These are phyloP conservation scores for Anguilla marmorata DNA, from an alignment of 2,797 vertebrate genomes.

Conservation along the genomic window DNA sequence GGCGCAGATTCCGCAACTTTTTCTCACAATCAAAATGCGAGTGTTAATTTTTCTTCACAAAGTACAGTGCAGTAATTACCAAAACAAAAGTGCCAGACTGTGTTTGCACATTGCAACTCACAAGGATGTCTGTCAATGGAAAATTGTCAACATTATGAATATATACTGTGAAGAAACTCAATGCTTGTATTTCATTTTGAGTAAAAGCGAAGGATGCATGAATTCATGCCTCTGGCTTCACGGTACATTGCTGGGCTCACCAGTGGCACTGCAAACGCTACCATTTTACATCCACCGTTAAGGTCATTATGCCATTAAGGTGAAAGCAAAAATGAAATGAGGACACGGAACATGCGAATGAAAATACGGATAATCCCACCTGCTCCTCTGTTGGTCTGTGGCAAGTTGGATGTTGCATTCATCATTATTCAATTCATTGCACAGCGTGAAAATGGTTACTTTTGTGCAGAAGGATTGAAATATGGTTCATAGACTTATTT, in stretches of 20 bases:
- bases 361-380: neutral
- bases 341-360: neutral
- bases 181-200: neutral
- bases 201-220: neutral
- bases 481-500: neutral
- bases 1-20: neutral
- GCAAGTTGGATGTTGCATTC: neutral
- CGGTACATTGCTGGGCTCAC: no score
- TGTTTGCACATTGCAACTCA: neutral
- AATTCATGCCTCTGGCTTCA: neutral
- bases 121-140: neutral
- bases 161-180: neutral
- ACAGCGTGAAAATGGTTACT: neutral
- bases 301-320: neutral
- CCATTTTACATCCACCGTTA: neutral
- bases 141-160: neutral
- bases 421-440: neutral
- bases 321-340: neutral
- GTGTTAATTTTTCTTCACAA: neutral
- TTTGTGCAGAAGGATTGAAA: neutral
- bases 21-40: neutral
- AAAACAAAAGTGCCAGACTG: neutral
- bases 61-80: neutral
- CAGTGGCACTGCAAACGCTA: neutral
- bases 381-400: neutral